Percentiles rank a stretch among this genome's conserved stretches.
Evolutionary conservation across 2,113 vertebrate genomes (phyloP).

Genomic region (Chauna torquata): DNA sequence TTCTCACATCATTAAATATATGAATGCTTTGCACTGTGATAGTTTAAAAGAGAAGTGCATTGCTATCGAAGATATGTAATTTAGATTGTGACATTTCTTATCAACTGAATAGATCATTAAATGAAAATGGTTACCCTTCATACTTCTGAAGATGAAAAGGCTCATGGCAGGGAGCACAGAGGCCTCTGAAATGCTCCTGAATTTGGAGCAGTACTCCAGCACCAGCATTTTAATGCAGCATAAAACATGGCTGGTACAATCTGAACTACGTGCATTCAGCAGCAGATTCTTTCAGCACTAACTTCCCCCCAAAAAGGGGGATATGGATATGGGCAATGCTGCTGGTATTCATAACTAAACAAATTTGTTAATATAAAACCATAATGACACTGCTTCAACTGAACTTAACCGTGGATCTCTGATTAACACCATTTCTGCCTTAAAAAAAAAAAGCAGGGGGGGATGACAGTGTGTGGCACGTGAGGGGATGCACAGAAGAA

Average conservation of each 20-base stretch:
- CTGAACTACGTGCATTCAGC: not conserved
- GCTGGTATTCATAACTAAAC: not conserved
- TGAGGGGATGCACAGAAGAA: not conserved
- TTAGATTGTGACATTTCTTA: not conserved
- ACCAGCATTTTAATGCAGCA: not conserved
- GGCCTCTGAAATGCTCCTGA: not conserved
- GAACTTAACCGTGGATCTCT: not conserved
- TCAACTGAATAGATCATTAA: not conserved
- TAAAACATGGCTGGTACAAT: not conserved
- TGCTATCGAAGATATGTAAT: not conserved
- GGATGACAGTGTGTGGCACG: no score
- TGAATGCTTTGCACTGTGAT: not conserved
- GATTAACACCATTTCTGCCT: not conserved
- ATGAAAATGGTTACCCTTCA: not conserved
- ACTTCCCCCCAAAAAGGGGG: not conserved
- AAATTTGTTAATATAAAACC: not conserved
- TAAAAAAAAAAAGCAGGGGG: not conserved
- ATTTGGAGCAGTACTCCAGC: not conserved
- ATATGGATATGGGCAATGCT: not conserved
- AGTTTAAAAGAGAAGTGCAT: not conserved
- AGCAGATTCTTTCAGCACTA: not conserved
- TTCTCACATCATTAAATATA: not conserved
- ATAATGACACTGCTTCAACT: not conserved
- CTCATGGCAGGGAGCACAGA: not conserved
- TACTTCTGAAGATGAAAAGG: not conserved